Base-by-base conservation (phyloP, 2,113 vertebrate genomes). In the Leucosticte australis region DNA sequence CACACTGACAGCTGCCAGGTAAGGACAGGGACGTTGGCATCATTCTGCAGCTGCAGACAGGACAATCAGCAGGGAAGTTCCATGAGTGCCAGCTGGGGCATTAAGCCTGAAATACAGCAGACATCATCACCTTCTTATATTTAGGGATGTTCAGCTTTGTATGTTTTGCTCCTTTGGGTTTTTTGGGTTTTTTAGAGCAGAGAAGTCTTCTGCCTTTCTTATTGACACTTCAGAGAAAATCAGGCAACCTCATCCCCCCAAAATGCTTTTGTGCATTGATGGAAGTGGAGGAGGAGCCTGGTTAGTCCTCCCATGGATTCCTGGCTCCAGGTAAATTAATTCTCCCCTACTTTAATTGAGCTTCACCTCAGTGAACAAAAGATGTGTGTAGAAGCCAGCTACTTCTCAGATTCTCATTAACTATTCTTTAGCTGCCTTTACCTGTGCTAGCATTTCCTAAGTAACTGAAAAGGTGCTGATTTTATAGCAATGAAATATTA, bases 211-310 rank as follows among this genome's bases (percentile, higher is more conserved):
- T 44, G 19, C 22, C 9, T 31, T 60, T 14, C 8, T 59, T 31
- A 9, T 37, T 50, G 42, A 42, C 4, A 1, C 10, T 53, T 75
- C 16, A 74, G 59, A 70, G 67, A 49, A 46, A 69, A 77, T 18
- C 13, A 55, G 23, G 16, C 26, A 68, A 30, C 1, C 3, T 47
- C 13, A 28, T 3, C n/a, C 10, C n/a, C 20, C 0, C 0, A 20
- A 41, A 67, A 24, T 6, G 10, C 0, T 62, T 71, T 53, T 41
- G 21, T 46, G 7, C 59, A 15, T 10, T 30, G 37, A 23, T 27
- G 42, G 49, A 59, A 69, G 47, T 5, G 2, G 4, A 63, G 65
- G 21, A 79, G 23, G 28, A 60, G 18, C 26, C 65, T 87, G 39
- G 33, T 70, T 59, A 12, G 9, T 78, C 52, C 30, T 78, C 13